phyloP scores from a whole-genome alignment of 1,140 invertebrate species.

The Stegodyphus dumicola region DNA sequence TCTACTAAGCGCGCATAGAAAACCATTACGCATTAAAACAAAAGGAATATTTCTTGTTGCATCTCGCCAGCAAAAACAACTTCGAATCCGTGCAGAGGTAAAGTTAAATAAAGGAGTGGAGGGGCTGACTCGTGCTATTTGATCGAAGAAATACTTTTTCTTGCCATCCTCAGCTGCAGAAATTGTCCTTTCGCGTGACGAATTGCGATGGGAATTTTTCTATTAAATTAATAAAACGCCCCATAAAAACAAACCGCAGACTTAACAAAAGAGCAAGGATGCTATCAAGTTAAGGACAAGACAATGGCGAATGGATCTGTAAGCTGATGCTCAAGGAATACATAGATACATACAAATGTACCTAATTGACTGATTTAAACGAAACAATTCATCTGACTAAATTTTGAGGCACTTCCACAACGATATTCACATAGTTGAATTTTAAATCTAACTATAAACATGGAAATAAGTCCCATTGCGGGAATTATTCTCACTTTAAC shows the following conservation, averaged over 20 bases:
- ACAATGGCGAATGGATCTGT: background rate
- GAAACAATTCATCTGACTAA: no score
- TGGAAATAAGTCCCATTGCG: no score
- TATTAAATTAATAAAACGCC: slow-evolving; percentile 44
- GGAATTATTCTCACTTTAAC: no score
- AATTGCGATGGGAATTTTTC: slow-evolving; percentile 31
- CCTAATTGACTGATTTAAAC: no score
- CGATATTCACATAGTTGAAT: no score
- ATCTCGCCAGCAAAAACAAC: slow-evolving; percentile 11
- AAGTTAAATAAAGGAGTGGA: no score
- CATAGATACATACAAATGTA: no score
- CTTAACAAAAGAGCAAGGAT: background rate
- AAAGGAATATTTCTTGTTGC: slow-evolving; percentile 40
- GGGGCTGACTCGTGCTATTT: no score
- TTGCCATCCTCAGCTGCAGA: background rate
- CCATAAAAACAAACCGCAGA: background rate
- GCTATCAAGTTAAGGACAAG: background rate
- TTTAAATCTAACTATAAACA: no score
- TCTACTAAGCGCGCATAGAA: slow-evolving; percentile 23
- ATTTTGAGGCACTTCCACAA: no score
- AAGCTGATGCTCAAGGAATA: slow-evolving; percentile 1
- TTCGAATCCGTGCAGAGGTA: no score
- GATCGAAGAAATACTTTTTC: no score
- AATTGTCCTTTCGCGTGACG: slow-evolving; percentile 48
- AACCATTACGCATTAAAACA: slow-evolving; percentile 53